Base-by-base conservation (phyloP, 64 coral and sea anemone species). In the Stichodactyla mertensii region DNA sequence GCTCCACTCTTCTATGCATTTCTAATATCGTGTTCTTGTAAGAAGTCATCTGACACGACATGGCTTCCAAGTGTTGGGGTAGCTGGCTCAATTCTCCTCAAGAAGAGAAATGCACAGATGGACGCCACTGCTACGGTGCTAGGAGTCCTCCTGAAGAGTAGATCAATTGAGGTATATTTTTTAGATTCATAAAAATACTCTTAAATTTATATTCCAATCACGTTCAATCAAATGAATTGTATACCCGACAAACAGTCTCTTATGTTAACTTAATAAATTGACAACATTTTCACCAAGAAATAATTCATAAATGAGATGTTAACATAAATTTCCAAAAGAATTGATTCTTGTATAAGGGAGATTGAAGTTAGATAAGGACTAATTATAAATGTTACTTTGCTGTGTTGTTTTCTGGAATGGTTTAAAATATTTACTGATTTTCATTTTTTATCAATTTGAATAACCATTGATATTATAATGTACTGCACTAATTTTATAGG, bases 1-100 rank as follows among this genome's bases (percentile, higher is more conserved):
- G 89, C 89, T 20, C 89, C 89, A 6, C 27, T 91, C n/a, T 91
- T 91, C 52, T 91, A 78, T 56, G 55, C 89, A 5, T 91, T 91
- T 22, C 66, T 91, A 16, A n/a, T 81, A 16, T 36, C 52, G 22
- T 86, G 66, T 16, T 28, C 55, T 54, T 85, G 16, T 11, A 77
- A 62, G 54, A 84, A 51, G 23, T 52, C 22, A 16, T 10, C 16
- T 9, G 45, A 55, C 10, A 18, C 52, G 45, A 89, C 55, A 24
- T 77, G 52, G 64, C 27, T 85, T 57, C 88, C 80, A 66, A 85
- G 82, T 84, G 51, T 66, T 51, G 85, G 20, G 12, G 59, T 86
- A 13, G 16, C 61, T 64, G 61, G 57, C 14, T 86, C 85, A 45
- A 45, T 67, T 15, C 61, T 86, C 4, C 36, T 86, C 6, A 86